Conservation (phyloP, 2,113 vertebrate genomes). For the Lanius collurio region DNA sequence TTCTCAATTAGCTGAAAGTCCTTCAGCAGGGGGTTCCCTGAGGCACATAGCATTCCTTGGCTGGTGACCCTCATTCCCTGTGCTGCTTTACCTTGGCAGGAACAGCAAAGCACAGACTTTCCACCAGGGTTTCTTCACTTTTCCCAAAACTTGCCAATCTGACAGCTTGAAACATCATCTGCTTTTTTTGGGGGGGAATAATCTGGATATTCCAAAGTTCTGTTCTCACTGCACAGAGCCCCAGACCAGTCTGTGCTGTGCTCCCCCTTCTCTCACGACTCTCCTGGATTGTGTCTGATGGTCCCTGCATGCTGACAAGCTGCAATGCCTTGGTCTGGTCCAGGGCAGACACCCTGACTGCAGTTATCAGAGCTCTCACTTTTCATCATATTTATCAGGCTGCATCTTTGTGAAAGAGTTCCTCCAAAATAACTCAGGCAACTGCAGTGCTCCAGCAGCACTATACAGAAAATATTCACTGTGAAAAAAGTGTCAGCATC, state of each 20-base stretch:
- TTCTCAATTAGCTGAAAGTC: slow-evolving; percentile 35
- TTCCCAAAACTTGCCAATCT: background rate
- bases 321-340: background rate
- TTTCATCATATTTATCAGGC: background rate
- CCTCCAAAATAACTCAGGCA: background rate
- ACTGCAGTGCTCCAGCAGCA: background rate
- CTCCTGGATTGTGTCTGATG: background rate
- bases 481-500: slow-evolving; percentile 38
- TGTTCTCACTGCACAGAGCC: background rate
- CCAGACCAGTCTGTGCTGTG: background rate
- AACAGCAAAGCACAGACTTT: background rate
- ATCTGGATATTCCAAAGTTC: background rate
- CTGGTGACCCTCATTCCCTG: background rate
- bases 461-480: slow-evolving; percentile 45
- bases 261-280: background rate
- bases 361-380: background rate
- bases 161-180: background rate
- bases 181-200: background rate
- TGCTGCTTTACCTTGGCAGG: background rate
- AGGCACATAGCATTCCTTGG: background rate
- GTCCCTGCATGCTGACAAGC: background rate
- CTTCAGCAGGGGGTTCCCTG: slow-evolving; percentile 8
- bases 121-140: background rate
- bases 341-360: background rate
- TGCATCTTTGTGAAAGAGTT: background rate